Percentiles rank a stretch among this genome's conserved stretches.
These are phyloP conservation scores for Galerucella calmariensis DNA, from an alignment of 2,888 invertebrate genomes.

Conservation along the genomic window DNA sequence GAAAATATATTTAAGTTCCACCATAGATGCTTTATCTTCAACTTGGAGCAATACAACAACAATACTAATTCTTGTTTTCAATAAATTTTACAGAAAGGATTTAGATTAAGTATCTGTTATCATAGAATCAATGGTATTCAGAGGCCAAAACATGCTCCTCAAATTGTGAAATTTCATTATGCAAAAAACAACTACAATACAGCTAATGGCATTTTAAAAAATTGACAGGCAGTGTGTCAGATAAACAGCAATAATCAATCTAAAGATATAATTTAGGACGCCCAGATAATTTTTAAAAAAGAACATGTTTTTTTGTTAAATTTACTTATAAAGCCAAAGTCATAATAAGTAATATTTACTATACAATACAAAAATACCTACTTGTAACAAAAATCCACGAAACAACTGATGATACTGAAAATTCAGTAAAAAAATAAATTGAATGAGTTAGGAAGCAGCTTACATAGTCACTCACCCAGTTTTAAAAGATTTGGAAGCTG, in stretches of 20 bases:
- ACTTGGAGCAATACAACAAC: too few species aligned
- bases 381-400: slow-evolving; percentile 8
- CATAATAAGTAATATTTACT: not conserved
- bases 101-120: too few species aligned
- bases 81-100: too few species aligned
- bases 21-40: too few species aligned
- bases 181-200: not conserved
- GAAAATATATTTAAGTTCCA: too few species aligned
- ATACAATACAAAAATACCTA: slow-evolving; percentile 10
- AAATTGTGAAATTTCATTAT: not conserved
- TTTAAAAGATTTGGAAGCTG: not conserved
- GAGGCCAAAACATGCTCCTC: not conserved
- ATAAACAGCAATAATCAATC: not conserved
- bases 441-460: too few species aligned
- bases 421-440: not conserved
- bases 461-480: not conserved
- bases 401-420: not conserved
- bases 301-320: slow-evolving; percentile 7
- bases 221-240: not conserved
- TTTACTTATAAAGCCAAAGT: not conserved
- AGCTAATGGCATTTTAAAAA: not conserved
- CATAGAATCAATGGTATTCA: not conserved
- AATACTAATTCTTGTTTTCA: too few species aligned
- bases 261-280: not conserved
- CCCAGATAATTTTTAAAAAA: slow-evolving; percentile 23